These are phyloP conservation scores for Plagiodera versicolora DNA, from an alignment of 2,888 invertebrate genomes.

Conservation along the genomic window DNA sequence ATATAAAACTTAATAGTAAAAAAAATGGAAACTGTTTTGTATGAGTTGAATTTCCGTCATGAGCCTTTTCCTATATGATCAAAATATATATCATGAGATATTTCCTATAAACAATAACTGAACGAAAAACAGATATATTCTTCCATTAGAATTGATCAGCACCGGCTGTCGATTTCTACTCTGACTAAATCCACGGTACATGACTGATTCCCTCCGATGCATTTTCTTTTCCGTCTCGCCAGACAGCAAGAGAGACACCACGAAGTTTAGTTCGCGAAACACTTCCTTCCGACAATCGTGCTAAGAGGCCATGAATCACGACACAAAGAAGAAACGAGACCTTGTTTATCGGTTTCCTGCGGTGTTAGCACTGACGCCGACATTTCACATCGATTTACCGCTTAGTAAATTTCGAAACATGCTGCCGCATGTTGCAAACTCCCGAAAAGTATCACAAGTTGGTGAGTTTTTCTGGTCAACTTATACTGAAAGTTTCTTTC, in stretches of 20 bases:
- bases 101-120: too few species aligned
- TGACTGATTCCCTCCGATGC: too few species aligned
- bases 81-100: too few species aligned
- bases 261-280: conserved; percentile 1
- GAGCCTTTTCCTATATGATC: too few species aligned
- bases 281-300: conserved; percentile 12
- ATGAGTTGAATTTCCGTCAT: too few species aligned
- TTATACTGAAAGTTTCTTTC: not conserved
- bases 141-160: too few species aligned
- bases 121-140: too few species aligned
- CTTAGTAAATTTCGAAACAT: conserved; percentile 18
- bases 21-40: too few species aligned
- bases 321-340: conserved; percentile 9
- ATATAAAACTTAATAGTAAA: too few species aligned
- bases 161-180: too few species aligned
- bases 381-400: conserved; percentile 21
- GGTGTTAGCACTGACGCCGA: conserved; percentile 13
- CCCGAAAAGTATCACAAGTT: conserved; percentile 1
- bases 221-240: not conserved
- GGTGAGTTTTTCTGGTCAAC: not conserved
- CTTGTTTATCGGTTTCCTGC: conserved; percentile 17
- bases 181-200: too few species aligned
- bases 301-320: conserved; percentile 13
- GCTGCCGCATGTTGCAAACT: conserved; percentile 12
- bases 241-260: not conserved